These are phyloP conservation scores for Perizoma flavofasciatum DNA, from an alignment of 2,888 invertebrate genomes.

Conservation along the genomic window DNA sequence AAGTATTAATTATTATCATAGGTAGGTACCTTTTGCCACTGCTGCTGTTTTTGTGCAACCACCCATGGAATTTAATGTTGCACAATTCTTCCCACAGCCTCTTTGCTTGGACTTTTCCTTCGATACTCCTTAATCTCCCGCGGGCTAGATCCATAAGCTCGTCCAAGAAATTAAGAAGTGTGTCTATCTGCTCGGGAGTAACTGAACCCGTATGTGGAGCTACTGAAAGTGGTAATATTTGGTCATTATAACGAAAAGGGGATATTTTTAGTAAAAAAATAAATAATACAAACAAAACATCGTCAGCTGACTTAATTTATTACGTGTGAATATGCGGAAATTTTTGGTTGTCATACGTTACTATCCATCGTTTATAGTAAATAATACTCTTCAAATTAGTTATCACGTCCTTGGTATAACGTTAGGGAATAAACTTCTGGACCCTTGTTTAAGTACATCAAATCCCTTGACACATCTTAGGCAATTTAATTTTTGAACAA, in stretches of 20 bases:
- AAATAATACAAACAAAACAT: background rate
- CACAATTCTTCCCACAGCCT: conserved; percentile 6
- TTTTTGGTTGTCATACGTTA: conserved; percentile 1
- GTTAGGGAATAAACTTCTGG: too few relatives aligned
- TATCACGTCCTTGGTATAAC: too few relatives aligned
- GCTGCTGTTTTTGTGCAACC: conserved; percentile 2
- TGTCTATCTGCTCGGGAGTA: background rate
- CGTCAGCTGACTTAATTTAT: background rate
- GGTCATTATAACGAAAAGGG: too few relatives aligned
- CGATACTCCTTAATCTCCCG: conserved; percentile 3
- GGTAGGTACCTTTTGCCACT: background rate
- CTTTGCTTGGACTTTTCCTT: conserved; percentile 7
- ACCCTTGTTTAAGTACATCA: too few relatives aligned
- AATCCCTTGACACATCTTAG: too few relatives aligned
- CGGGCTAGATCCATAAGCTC: conserved; percentile 9
- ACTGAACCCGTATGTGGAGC: conserved; percentile 2
- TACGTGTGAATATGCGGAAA: background rate
- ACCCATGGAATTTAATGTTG: conserved; percentile 4
- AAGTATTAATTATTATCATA: background rate
- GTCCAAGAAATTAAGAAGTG: conserved; percentile 7
- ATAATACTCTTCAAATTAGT: background rate
- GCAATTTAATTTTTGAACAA: too few relatives aligned
- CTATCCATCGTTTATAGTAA: background rate
- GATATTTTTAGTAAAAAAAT: too few relatives aligned
- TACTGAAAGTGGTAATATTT: background rate